Evolutionary conservation across 2,113 vertebrate species (phyloP), one percentile per base, ranked within the genome.

Genomic region (Trogon surrucura): DNA sequence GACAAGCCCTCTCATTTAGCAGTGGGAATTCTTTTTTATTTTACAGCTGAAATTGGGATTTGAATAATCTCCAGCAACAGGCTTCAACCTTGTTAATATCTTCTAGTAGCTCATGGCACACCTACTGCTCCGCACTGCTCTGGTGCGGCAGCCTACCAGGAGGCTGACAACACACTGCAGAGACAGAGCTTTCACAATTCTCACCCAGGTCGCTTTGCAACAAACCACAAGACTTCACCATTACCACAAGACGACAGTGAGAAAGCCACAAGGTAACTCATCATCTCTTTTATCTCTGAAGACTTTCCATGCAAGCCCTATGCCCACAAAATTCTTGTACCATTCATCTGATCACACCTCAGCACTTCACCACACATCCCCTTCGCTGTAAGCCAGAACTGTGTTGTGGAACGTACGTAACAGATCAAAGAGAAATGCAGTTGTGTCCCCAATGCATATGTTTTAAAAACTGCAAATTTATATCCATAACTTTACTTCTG

Each of bases 181-280:
- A 75, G 80, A 65, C 4, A 2, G 32, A 86, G 92, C 80, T 81
- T 22, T 51, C 45, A 4, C 86, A 58, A 21, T 8, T 65, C 93
- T 75, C 92, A 93, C 80, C 73, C 93, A 94, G 92, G 88, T 61
- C 23, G 72, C 93, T 91, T 84, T 45, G 70, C 83, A 94, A 90
- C 91, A 95, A 96, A 94, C 96, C 96, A 91, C 96, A 95, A 92
- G 54, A 96, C 93, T 96, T 89, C 95, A 96, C 91, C 92, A 56
- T 69, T 29, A 96, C 96, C 96, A 96, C 96, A 96, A 93, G 81
- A 97, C 53, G 78, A 96, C 88, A 92, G 57, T 13, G 80, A 93
- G 95, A 94, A 97, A 97, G 95, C 96, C 96, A 89, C 96, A 96
- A 92, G 58, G 83, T 91, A 92, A 93, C 88, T 92, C 60, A 38